These are phyloP conservation scores for Syndactyla subalaris DNA, from an alignment of 2,797 vertebrate genomes.

Conservation along the genomic window DNA sequence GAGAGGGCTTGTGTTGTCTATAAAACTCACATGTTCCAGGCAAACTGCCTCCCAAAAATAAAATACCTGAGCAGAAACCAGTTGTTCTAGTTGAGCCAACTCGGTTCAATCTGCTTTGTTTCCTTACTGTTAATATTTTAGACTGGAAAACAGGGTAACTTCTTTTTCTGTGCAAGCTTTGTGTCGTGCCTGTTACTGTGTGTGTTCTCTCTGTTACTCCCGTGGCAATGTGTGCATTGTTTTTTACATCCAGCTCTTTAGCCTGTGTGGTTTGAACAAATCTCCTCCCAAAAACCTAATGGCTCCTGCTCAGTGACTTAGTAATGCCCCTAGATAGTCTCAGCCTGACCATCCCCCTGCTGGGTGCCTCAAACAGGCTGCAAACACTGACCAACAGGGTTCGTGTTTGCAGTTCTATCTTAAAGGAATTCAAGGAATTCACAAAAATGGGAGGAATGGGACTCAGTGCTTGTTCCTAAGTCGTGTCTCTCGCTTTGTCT, in stretches of 20 bases:
- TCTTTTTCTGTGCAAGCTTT: background rate
- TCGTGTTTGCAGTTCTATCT: background rate
- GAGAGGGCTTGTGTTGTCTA: background rate
- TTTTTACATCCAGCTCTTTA: background rate
- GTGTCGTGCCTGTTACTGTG: background rate
- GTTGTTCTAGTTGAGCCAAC: background rate
- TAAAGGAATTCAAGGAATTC: background rate
- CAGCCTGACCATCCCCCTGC: background rate
- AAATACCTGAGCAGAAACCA: background rate
- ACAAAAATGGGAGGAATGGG: background rate
- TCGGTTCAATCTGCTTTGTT: background rate
- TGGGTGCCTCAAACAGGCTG: background rate
- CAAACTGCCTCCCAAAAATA: background rate
- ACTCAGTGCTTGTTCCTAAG: background rate
- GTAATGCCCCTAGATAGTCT: background rate
- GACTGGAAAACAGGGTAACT: background rate
- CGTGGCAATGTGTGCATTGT: background rate
- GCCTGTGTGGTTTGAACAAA: conserved; percentile 11
- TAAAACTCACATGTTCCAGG: background rate
- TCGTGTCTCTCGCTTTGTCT: background rate
- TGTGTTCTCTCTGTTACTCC: background rate
- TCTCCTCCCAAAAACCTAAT: background rate
- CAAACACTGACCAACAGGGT: background rate
- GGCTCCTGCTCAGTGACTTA: background rate
- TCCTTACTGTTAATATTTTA: background rate